Evolutionary conservation across 2,888 invertebrate species (phyloP).

Genomic region (Agrochola lychnidis): DNA sequence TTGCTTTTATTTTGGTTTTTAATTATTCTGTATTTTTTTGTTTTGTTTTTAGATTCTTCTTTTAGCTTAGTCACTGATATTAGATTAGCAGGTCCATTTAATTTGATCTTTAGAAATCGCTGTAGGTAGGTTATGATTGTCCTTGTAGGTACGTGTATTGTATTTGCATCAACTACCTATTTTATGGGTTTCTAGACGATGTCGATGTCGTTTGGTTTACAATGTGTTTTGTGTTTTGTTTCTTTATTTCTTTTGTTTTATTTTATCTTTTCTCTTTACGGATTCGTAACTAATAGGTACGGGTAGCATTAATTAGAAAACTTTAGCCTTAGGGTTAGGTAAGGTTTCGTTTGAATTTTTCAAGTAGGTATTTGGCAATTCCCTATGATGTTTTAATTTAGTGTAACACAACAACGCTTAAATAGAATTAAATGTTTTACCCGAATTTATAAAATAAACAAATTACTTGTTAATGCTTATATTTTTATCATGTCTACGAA

Average conservation of each 20-base stretch:
- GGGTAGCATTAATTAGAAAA: neutral
- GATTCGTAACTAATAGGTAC: neutral
- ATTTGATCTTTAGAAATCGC: slow-evolving; percentile 65
- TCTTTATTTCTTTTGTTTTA: neutral
- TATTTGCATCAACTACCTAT: slow-evolving; percentile 35
- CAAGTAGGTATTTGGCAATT: neutral
- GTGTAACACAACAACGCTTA: neutral
- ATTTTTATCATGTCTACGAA: neutral
- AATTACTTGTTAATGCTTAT: too few species aligned
- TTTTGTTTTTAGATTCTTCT: neutral
- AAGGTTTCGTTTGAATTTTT: neutral
- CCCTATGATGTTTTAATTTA: neutral
- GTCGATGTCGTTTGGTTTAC: neutral
- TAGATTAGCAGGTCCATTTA: neutral
- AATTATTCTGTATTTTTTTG: neutral
- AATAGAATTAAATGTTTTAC: neutral
- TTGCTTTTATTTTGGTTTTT: neutral
- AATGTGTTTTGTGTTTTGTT: slow-evolving; percentile 9
- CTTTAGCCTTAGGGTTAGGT: neutral
- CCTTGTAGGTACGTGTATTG: neutral
- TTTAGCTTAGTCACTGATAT: neutral
- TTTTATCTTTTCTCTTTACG: neutral
- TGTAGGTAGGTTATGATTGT: slow-evolving; percentile 7
- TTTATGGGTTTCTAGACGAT: slow-evolving; percentile 9
- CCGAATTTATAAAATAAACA: neutral